Evolutionary conservation across 2,113 vertebrate species (phyloP).

Genomic region (Misgurnus mizolepis): DNA sequence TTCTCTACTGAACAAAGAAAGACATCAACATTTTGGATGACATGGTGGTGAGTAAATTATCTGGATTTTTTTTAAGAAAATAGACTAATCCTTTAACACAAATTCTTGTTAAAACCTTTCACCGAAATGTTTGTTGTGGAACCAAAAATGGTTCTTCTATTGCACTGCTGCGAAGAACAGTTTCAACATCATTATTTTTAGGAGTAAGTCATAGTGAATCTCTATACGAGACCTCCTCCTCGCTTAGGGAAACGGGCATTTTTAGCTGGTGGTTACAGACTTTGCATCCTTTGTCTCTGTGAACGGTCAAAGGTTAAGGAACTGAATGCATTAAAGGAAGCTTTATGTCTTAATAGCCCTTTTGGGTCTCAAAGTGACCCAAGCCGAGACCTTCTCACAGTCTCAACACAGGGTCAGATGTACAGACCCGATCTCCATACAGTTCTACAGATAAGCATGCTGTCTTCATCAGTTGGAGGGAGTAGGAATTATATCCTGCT

Average conservation of each 20-base stretch:
- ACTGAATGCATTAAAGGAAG: constrained; percentile 42
- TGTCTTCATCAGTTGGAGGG: constrained; percentile 17
- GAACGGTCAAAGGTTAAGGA: constrained; percentile 43
- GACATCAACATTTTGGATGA: too few species aligned
- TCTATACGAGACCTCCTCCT: too few species aligned
- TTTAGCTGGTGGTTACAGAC: constrained; percentile 12
- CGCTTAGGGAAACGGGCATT: not conserved
- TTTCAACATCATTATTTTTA: too few species aligned
- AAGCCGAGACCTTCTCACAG: constrained; percentile 22
- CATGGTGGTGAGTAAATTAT: too few species aligned
- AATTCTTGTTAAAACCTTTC: too few species aligned
- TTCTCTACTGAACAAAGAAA: too few species aligned
- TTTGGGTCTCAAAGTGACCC: constrained; percentile 48
- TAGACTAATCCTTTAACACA: too few species aligned
- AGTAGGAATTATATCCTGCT: constrained; percentile 44
- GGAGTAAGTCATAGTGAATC: too few species aligned
- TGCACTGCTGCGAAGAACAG: too few species aligned
- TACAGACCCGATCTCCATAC: not conserved
- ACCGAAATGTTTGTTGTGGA: too few species aligned
- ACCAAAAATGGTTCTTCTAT: too few species aligned
- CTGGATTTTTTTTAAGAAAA: too few species aligned
- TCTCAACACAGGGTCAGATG: not conserved
- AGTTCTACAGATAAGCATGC: constrained; percentile 32
- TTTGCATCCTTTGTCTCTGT: constrained; percentile 9
- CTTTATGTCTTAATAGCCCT: constrained; percentile 56